Evolutionary conservation across 37 sponge, comb jelly and placozoan species (phyloP).

Genomic region (Mnemiopsis leidyi): DNA sequence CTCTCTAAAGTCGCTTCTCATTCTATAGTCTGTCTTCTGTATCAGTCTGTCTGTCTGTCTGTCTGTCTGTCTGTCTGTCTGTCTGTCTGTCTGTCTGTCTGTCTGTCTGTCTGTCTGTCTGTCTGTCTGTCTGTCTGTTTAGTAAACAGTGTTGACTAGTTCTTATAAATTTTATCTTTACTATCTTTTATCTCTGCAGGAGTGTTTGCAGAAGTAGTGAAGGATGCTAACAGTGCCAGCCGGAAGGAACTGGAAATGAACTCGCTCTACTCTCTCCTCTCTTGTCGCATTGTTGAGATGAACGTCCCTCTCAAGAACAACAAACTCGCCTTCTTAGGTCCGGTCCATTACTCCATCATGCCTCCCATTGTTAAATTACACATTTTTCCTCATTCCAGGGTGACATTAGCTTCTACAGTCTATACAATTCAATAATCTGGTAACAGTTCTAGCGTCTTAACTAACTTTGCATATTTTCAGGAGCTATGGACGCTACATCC

Average conservation of each 20-base stretch:
- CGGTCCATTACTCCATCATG: too few relatives aligned
- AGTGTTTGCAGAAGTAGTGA: constrained; percentile 59
- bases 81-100: constrained; percentile 65
- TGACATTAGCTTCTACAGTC: too few relatives aligned
- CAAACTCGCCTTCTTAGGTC: constrained; percentile 12
- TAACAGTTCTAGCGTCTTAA: too few relatives aligned
- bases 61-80: constrained; percentile 66
- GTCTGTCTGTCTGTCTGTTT: constrained; percentile 62
- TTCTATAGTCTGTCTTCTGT: constrained; percentile 37
- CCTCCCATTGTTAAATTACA: too few relatives aligned
- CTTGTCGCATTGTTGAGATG: constrained; percentile 42
- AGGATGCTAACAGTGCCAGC: constrained; percentile 40
- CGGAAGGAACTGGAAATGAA: constrained; percentile 47
- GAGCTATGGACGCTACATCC: background rate
- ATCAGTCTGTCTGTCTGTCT: constrained; percentile 64
- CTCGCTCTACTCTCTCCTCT: constrained; percentile 30
- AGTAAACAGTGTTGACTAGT: too few relatives aligned
- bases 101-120: constrained; percentile 66
- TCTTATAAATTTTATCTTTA: too few relatives aligned
- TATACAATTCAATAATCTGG: too few relatives aligned
- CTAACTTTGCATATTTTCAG: too few relatives aligned
- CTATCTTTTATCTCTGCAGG: background rate
- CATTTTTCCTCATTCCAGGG: too few relatives aligned
- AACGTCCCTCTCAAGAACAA: constrained; percentile 47
- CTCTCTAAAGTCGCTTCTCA: too few relatives aligned